Evolutionary conservation across 2,888 invertebrate genomes (phyloP).

Genomic region (Cheilosia soror): DNA sequence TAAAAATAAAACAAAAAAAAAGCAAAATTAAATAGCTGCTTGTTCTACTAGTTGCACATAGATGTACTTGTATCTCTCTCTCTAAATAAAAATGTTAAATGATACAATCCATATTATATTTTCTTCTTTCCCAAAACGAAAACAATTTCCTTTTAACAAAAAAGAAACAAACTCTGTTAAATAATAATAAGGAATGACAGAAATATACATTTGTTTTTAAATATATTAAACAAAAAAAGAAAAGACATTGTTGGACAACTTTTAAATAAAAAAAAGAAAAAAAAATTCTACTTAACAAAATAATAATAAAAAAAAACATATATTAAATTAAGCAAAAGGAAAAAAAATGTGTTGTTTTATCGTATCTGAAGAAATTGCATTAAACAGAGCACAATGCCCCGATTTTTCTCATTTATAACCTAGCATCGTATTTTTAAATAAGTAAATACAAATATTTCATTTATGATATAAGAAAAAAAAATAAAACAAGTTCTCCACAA

Average conservation of each 20-base stretch:
- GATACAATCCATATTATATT: constrained; percentile 33
- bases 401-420: constrained; percentile 26
- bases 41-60: constrained; percentile 47
- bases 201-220: constrained; percentile 48
- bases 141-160: constrained; percentile 37
- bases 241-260: constrained; percentile 59
- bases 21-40: constrained; percentile 47
- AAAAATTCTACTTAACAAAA: constrained; percentile 56
- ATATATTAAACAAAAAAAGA: constrained; percentile 18
- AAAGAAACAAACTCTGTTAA: constrained; percentile 31
- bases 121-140: constrained; percentile 20
- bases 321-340: constrained; percentile 41
- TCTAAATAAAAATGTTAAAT: constrained; percentile 28
- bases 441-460: constrained; percentile 49
- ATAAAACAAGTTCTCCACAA: constrained; percentile 34
- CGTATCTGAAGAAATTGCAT: constrained; percentile 64
- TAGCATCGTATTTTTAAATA: constrained; percentile 57
- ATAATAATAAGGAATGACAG: constrained; percentile 63
- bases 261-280: constrained; percentile 23
- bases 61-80: constrained; percentile 7
- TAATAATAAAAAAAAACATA: constrained; percentile 28
- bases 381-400: constrained; percentile 49
- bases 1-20: constrained; percentile 36
- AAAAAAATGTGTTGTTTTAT: constrained; percentile 61
- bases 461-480: constrained; percentile 27